Evolutionary conservation across 2,113 vertebrate genomes (phyloP).

Genomic region (Redunca redunca): DNA sequence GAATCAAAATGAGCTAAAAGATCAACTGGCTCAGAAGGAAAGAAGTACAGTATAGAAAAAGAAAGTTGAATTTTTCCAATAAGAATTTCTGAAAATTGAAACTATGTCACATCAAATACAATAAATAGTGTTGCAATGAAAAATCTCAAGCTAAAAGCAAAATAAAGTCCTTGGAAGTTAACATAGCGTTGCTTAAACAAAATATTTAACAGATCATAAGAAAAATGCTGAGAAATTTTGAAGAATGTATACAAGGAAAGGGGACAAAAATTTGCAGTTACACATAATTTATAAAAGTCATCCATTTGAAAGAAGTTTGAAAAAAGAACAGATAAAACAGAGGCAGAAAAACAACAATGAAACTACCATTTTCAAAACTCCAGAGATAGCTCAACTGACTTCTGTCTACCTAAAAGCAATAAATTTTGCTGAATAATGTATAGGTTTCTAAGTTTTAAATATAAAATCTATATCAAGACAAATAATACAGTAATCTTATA

Average conservation of each 20-base stretch:
- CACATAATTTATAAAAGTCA: background rate
- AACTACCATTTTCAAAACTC: background rate
- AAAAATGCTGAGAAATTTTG: background rate
- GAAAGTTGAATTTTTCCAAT: background rate
- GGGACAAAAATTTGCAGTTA: background rate
- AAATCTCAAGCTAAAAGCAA: background rate
- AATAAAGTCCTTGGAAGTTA: background rate
- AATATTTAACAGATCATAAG: background rate
- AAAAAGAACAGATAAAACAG: background rate
- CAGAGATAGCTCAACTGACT: background rate
- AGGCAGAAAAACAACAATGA: background rate
- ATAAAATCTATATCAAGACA: background rate
- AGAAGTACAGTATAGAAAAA: background rate
- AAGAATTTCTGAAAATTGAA: background rate
- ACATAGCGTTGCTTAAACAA: background rate
- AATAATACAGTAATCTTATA: background rate
- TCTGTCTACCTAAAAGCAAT: background rate
- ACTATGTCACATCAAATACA: background rate
- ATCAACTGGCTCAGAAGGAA: background rate
- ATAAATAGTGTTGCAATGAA: background rate
- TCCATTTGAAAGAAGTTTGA: background rate
- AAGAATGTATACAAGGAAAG: background rate
- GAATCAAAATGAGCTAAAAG: background rate
- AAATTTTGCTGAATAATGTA: background rate
- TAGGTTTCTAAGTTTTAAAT: background rate